These are phyloP conservation scores for Musca domestica DNA, from an alignment of 1,140 invertebrate genomes.

Conservation along the genomic window DNA sequence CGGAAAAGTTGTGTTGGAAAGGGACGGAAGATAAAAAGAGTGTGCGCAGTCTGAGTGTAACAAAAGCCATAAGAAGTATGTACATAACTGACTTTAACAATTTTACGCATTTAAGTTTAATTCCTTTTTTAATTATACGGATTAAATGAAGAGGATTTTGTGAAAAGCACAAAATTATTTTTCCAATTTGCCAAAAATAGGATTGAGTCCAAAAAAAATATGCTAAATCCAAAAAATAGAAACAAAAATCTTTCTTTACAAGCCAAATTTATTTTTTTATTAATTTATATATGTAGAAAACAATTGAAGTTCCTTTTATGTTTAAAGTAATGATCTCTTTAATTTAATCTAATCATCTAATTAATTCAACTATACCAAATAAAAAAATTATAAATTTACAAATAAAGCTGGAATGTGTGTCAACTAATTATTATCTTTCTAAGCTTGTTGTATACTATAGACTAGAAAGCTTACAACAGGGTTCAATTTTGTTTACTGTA, in stretches of 20 bases:
- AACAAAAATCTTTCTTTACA: neutral
- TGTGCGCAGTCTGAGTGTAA: too few species aligned
- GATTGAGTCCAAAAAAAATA: neutral
- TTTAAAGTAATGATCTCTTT: too few species aligned
- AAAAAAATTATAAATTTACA: conserved; percentile 18
- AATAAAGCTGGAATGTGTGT: too few species aligned
- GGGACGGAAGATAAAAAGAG: too few species aligned
- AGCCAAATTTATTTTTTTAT: neutral
- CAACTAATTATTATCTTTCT: conserved; percentile 11
- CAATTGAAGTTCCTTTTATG: too few species aligned
- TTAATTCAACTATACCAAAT: neutral
- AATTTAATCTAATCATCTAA: neutral
- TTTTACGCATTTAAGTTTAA: neutral
- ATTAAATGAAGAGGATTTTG: neutral
- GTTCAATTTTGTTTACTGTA: conserved; percentile 13
- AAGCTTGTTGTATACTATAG: conserved; percentile 12
- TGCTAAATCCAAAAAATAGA: neutral
- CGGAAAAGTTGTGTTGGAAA: too few species aligned
- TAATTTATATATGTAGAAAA: too few species aligned
- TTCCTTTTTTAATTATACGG: conserved; percentile 8
- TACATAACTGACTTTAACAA: neutral
- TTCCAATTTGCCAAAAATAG: conserved; percentile 11
- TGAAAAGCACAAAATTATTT: conserved; percentile 2
- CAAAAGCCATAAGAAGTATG: too few species aligned
- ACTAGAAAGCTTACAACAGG: conserved; percentile 2